phyloP scores from a whole-genome alignment of 2,888 invertebrate species.

The Epinotia bilunana region DNA sequence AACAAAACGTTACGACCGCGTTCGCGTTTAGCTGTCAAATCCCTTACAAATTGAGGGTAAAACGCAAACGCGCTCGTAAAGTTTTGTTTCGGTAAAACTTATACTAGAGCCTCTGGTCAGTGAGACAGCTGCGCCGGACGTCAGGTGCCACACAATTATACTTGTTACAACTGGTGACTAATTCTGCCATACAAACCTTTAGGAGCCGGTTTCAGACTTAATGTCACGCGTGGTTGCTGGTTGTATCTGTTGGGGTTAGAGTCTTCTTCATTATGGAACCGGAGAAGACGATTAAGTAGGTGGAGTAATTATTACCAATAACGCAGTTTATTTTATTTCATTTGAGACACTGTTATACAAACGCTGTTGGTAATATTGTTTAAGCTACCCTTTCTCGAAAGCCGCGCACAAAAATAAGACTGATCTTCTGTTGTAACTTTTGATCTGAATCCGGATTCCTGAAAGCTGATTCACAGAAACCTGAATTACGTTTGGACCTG shows the following conservation, averaged over 20 bases:
- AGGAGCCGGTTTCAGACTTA: background rate
- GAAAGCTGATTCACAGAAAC: background rate
- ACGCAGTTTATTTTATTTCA: slow-evolving; percentile 3
- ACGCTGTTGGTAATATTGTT: slow-evolving; percentile 8
- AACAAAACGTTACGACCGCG: too few species aligned
- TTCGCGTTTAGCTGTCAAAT: too few species aligned
- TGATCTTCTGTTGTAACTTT: background rate
- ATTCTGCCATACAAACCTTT: background rate
- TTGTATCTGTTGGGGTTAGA: background rate
- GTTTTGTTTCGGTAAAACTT: too few species aligned
- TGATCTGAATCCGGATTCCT: background rate
- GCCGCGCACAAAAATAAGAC: background rate
- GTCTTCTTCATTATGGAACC: background rate
- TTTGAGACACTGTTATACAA: slow-evolving; percentile 33
- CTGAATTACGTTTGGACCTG: background rate
- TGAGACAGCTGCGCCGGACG: slow-evolving; percentile 57
- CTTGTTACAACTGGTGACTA: background rate
- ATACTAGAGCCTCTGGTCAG: too few species aligned
- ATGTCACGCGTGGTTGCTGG: background rate
- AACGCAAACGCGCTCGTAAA: too few species aligned
- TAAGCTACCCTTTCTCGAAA: background rate
- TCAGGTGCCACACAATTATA: slow-evolving; percentile 35
- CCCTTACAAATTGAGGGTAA: too few species aligned
- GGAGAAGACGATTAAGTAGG: background rate
- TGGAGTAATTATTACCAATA: slow-evolving; percentile 8